Conservation (phyloP, 2,888 invertebrate species). For the Orthosia gracilis region DNA sequence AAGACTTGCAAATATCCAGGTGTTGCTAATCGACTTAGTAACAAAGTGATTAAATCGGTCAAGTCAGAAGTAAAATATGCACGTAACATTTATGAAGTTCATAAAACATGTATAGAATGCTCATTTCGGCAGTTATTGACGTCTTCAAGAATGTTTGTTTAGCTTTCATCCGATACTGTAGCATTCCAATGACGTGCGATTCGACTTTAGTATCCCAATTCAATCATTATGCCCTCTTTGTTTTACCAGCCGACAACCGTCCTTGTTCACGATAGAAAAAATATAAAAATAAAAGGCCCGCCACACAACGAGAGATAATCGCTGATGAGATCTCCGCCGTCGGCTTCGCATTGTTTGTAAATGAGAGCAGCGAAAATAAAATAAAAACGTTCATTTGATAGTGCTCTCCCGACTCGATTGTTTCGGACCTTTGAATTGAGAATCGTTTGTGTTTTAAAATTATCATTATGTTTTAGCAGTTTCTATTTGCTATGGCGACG, state of each 20-base stretch:
- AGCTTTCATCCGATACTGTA: background rate
- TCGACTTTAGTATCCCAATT: conserved; percentile 73
- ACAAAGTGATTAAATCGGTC: background rate
- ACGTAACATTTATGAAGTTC: background rate
- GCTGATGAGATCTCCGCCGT: conserved; percentile 82
- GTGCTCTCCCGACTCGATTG: conserved; percentile 75
- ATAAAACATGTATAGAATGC: conserved; percentile 6
- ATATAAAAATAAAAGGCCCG: conserved; percentile 66
- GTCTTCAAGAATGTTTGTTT: conserved; percentile 9
- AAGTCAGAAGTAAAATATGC: background rate
- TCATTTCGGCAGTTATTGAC: conserved; percentile 8
- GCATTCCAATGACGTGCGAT: conserved; percentile 31
- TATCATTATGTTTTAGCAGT: conserved; percentile 69
- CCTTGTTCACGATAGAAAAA: conserved; percentile 67
- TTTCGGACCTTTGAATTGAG: conserved; percentile 72
- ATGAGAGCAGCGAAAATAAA: conserved; percentile 83
- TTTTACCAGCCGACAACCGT: conserved; percentile 74
- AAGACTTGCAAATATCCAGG: too few species aligned
- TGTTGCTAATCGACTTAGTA: too few species aligned
- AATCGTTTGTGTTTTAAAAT: conserved; percentile 70
- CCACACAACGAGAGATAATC: conserved; percentile 81
- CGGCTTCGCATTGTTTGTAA: conserved; percentile 87
- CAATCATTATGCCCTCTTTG: conserved; percentile 79
- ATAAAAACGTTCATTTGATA: conserved; percentile 79
- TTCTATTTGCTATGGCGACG: conserved; percentile 62